Evolutionary conservation across 1,140 invertebrate genomes (phyloP).

Genomic region (Drosophila aff.): DNA sequence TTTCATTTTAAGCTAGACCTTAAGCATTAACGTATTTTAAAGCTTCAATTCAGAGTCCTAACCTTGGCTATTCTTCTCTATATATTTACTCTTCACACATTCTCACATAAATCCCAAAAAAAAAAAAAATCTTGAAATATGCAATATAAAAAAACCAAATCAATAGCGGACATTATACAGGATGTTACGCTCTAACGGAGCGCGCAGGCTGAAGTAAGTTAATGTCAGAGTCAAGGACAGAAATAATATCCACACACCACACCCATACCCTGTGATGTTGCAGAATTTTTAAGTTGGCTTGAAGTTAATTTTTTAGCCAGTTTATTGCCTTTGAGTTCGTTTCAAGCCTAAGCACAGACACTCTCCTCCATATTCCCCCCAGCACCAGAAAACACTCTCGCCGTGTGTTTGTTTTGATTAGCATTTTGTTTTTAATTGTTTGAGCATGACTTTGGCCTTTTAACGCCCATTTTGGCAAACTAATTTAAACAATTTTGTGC

Average conservation of each 20-base stretch:
- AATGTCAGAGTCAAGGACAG: conserved; percentile 46
- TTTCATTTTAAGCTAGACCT: conserved; percentile 57
- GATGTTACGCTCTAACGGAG: conserved; percentile 85
- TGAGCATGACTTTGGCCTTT: conserved; percentile 68
- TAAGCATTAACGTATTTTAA: conserved; percentile 37
- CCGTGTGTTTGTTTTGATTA: conserved; percentile 50
- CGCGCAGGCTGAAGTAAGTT: conserved; percentile 84
- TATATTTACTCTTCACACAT: conserved; percentile 14
- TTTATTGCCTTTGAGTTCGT: conserved; percentile 25
- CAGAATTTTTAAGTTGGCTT: conserved; percentile 61
- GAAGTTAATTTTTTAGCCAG: conserved; percentile 15
- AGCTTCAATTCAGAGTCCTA: conserved; percentile 21
- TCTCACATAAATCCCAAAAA: conserved; percentile 38
- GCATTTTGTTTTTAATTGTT: conserved; percentile 80
- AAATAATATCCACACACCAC: neutral
- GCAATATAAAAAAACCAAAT: conserved; percentile 31
- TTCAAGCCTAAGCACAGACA: conserved; percentile 16
- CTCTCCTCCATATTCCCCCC: neutral
- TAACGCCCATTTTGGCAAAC: conserved; percentile 51
- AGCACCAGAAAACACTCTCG: conserved; percentile 30
- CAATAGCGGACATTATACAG: conserved; percentile 84
- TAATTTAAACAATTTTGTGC: conserved; percentile 71
- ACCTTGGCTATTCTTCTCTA: conserved; percentile 49
- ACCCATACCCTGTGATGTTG: conserved; percentile 39
- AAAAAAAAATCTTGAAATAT: conserved; percentile 12